Conservation (phyloP, 2,888 invertebrate species). For the Phalera bucephala region DNA sequence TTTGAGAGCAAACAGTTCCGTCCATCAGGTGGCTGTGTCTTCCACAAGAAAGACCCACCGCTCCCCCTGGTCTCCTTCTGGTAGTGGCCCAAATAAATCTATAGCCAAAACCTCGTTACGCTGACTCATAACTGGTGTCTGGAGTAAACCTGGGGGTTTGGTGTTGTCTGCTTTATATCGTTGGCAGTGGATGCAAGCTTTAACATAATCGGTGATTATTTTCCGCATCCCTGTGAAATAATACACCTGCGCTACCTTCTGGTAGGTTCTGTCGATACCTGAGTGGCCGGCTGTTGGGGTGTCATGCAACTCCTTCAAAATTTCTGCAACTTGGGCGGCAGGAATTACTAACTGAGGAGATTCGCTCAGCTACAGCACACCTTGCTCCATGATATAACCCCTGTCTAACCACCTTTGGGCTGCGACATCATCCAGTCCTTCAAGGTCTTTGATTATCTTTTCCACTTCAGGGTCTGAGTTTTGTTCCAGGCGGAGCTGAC, state of each 20-base stretch:
- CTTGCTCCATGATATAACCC: slow-evolving; percentile 2
- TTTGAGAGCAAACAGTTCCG: slow-evolving; percentile 16
- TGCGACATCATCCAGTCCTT: neutral
- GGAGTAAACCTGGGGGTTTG: slow-evolving; percentile 18
- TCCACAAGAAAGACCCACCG: slow-evolving; percentile 21
- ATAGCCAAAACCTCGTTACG: slow-evolving; percentile 24
- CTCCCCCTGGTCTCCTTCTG: slow-evolving; percentile 15
- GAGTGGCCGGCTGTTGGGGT: slow-evolving; percentile 11
- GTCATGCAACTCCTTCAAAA: slow-evolving; percentile 13
- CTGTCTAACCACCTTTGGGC: neutral
- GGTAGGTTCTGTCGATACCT: slow-evolving; percentile 12
- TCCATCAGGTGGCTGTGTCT: slow-evolving; percentile 25
- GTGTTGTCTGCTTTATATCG: slow-evolving; percentile 15
- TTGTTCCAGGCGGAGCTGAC: neutral
- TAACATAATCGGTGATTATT: no score
- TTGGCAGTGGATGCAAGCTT: no score
- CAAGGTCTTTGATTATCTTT: neutral
- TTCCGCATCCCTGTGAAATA: no score
- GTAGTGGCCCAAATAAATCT: slow-evolving; percentile 27
- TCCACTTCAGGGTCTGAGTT: slow-evolving; percentile 1
- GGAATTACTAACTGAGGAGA: slow-evolving; percentile 5
- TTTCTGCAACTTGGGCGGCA: neutral
- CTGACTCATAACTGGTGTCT: neutral
- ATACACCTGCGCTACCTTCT: no score
- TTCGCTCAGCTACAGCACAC: neutral